A percentile compares a stretch with the other conserved stretches of the same genome.
Conservation (phyloP, 2,113 vertebrate species). For the Antennarius striatus region DNA sequence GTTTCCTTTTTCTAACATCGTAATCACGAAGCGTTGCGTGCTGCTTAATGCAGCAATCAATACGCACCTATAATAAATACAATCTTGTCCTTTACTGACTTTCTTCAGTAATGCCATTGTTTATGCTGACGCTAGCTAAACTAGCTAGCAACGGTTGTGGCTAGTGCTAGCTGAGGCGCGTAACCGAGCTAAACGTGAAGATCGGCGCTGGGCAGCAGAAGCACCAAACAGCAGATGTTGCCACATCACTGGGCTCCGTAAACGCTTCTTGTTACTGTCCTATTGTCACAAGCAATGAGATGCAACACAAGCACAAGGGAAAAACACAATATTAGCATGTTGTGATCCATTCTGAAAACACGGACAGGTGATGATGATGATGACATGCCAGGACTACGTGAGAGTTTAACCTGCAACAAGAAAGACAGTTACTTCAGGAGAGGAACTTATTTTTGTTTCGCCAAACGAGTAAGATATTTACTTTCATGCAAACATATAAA, state of each 20-base stretch:
- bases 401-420: no score
- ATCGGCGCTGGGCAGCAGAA: not conserved
- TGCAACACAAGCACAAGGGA: slow-evolving; percentile 1
- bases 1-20: not conserved
- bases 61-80: not conserved
- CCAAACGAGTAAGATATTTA: no score
- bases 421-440: no score
- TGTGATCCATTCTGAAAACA: no score
- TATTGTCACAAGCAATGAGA: not conserved
- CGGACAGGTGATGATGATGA: no score
- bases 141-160: not conserved
- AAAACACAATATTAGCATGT: no score
- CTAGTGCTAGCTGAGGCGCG: not conserved
- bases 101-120: not conserved
- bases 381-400: no score
- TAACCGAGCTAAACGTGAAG: not conserved
- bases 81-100: not conserved
- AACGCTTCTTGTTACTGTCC: no score
- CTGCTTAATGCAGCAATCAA: not conserved
- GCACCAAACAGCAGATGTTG: slow-evolving; percentile 8
- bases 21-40: not conserved
- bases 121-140: slow-evolving; percentile 16
- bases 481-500: not conserved
- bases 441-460: no score
- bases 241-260: no score